Evolutionary conservation across 2,888 invertebrate species (phyloP), one percentile per base, ranked within the genome.

Genomic region (Caradrina kadenii): DNA sequence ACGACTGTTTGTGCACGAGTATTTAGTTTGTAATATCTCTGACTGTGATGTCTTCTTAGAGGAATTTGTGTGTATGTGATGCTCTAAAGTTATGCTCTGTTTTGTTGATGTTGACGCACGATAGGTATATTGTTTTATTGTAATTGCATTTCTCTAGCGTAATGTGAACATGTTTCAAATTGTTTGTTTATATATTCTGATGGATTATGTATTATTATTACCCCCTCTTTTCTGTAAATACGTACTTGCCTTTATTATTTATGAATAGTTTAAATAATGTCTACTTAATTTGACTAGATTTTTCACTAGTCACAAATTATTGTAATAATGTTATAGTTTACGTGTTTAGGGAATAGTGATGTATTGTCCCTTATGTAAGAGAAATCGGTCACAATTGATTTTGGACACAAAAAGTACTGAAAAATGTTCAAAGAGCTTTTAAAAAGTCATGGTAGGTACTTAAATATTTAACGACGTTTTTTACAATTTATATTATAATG

Each of bases 1-100:
- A 63, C 65, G 69, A 79, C 73, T 82, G n/a, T 79, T 19, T 62
- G 78, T 78, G 79, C 84, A 80, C 81, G 83, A 82, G 78, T 74
- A 84, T 86, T 88, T 88, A 88, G 87, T 85, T 86, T 84, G 84
- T 90, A 88, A 89, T 88, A 87, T 91, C 92, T 93, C 92, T 92
- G 94, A 92, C 95, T 96, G 95, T 96, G 95, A 96, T 96, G 94
- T 95, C 94, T 95, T 95, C 94, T 91, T 94, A 95, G 93, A 95
- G 92, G 92, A 95, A 88, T 85, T 89, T 79, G 90, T 91, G 91
- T 91, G 90, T 90, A 91, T 93, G 94, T 93, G 91, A 93, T 94
- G 90, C 89, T 91, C 84, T 88, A 89, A 90, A 89, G 90, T 85
- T 81, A 86, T 86, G 79, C 87, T 87, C 90, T 93, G 88, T 93